A percentile compares a stretch with the other conserved stretches of the same genome.
Evolutionary conservation across 2,797 vertebrate genomes (phyloP).

Genomic region (Odontamblyopus lacepedii): DNA sequence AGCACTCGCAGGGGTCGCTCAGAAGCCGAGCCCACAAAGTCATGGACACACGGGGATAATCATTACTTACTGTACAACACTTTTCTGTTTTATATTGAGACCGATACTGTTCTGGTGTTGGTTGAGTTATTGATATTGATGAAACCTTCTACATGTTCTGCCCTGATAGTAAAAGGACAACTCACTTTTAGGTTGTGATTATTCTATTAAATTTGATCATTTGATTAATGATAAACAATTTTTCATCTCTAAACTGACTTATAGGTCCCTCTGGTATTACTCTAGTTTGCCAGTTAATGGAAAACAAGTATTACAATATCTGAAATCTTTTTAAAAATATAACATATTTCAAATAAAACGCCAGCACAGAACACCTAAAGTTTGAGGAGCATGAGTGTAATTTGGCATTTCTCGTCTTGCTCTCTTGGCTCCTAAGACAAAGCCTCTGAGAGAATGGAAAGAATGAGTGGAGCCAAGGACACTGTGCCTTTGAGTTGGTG

Average conservation of each 20-base stretch:
- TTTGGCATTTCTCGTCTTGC: constrained; percentile 68
- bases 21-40: constrained; percentile 74
- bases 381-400: constrained; percentile 72
- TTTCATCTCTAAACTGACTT: background rate
- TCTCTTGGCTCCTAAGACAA: constrained; percentile 73
- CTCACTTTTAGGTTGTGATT: constrained; percentile 28
- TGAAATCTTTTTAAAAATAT: background rate
- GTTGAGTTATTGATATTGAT: constrained; percentile 46
- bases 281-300: background rate
- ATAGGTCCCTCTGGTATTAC: background rate
- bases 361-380: constrained; percentile 59
- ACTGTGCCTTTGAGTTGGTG: constrained; percentile 88
- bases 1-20: constrained; percentile 72
- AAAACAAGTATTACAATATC: background rate
- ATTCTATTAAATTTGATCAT: constrained; percentile 21
- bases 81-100: constrained; percentile 71
- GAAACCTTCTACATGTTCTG: constrained; percentile 27
- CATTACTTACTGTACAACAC: constrained; percentile 66
- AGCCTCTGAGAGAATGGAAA: constrained; percentile 82
- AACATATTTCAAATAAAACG: constrained; percentile 44
- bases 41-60: constrained; percentile 69
- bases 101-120: constrained; percentile 57
- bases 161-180: constrained; percentile 48
- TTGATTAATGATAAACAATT: background rate
- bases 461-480: constrained; percentile 88